These are phyloP conservation scores for Amorpha juglandis DNA, from an alignment of 2,888 invertebrate genomes.

Conservation along the genomic window DNA sequence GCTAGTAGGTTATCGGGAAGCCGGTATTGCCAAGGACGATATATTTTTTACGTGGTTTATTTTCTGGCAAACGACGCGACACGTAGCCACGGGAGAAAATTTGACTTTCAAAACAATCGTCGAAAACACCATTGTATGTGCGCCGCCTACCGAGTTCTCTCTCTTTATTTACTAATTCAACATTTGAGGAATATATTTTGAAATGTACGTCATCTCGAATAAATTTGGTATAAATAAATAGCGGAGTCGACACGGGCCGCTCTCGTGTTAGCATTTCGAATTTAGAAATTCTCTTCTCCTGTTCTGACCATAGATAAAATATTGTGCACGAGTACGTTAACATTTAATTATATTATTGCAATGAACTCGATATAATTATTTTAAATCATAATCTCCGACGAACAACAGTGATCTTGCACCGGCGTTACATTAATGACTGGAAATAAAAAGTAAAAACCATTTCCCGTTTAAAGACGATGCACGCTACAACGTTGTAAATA, in stretches of 20 bases:
- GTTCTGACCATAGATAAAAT: background rate
- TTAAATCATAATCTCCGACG: too few species aligned
- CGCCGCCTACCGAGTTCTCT: background rate
- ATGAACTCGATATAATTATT: too few species aligned
- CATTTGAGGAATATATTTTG: slow-evolving; percentile 10
- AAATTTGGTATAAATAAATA: slow-evolving; percentile 9
- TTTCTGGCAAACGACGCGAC: slow-evolving; percentile 40
- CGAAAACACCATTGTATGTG: slow-evolving; percentile 4
- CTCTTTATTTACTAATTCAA: slow-evolving; percentile 17
- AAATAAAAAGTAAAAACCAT: background rate
- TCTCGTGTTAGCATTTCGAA: background rate
- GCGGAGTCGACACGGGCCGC: slow-evolving; percentile 8
- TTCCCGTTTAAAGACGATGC: slow-evolving; percentile 23
- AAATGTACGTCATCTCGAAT: slow-evolving; percentile 10
- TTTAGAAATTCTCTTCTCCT: background rate
- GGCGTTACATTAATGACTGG: background rate
- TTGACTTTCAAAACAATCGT: slow-evolving; percentile 66
- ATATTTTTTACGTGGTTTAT: slow-evolving; percentile 44
- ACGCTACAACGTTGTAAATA: slow-evolving; percentile 31
- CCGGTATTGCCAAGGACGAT: slow-evolving; percentile 56
- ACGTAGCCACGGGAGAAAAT: slow-evolving; percentile 50
- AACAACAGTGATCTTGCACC: background rate
- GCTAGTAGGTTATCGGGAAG: slow-evolving; percentile 67
- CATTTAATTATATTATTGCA: background rate
- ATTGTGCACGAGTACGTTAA: background rate